Evolutionary conservation across 1,140 invertebrate species (phyloP).

Genomic region (Streblospio benedicti): DNA sequence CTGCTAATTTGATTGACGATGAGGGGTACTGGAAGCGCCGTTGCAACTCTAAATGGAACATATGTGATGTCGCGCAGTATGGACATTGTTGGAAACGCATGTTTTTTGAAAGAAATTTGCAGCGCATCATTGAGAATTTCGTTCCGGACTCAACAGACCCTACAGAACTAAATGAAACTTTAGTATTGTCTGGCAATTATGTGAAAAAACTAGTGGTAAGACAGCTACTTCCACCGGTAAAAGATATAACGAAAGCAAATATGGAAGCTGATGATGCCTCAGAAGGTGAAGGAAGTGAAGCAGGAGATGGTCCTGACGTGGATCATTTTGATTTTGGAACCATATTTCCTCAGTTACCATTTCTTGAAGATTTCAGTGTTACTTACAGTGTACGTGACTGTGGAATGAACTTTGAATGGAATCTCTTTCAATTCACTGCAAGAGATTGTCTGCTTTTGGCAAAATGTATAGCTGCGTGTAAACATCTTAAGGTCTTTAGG

Average conservation of each 20-base stretch:
- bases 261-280: slow-evolving; percentile 19
- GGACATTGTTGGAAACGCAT: slow-evolving; percentile 44
- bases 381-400: slow-evolving; percentile 46
- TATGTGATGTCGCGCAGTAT: slow-evolving; percentile 42
- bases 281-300: slow-evolving; percentile 13
- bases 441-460: slow-evolving; percentile 44
- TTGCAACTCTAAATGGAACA: slow-evolving; percentile 43
- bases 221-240: slow-evolving; percentile 47
- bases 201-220: slow-evolving; percentile 38
- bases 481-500: slow-evolving; percentile 36
- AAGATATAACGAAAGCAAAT: slow-evolving; percentile 36
- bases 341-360: slow-evolving; percentile 35
- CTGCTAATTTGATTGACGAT: slow-evolving; percentile 41
- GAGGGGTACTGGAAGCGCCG: slow-evolving; percentile 46
- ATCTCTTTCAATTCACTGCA: slow-evolving; percentile 46
- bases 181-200: slow-evolving; percentile 37
- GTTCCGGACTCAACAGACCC: slow-evolving; percentile 43
- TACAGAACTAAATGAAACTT: slow-evolving; percentile 37
- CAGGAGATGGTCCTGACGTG: slow-evolving; percentile 40
- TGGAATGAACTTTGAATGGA: slow-evolving; percentile 50
- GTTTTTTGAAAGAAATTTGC: slow-evolving; percentile 47
- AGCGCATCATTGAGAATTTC: slow-evolving; percentile 46
- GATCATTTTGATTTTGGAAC: slow-evolving; percentile 47
- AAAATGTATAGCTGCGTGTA: slow-evolving; percentile 40
- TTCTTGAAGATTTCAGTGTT: slow-evolving; percentile 41